Conservation (phyloP, 2,113 vertebrate species). For the Pterocles gutturalis region DNA sequence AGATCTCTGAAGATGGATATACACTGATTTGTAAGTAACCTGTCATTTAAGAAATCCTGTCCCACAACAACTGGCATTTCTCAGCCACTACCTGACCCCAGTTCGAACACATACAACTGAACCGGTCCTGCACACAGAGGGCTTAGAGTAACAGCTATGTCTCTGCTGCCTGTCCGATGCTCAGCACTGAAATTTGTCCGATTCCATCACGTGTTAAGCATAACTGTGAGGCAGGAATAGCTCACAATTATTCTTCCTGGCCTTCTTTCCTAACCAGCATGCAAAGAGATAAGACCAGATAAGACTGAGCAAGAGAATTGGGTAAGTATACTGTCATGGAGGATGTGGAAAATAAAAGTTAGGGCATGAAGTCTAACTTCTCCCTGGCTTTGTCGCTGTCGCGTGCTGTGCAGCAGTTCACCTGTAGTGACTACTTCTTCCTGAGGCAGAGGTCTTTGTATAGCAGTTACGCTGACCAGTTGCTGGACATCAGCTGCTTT, state of each 20-base stretch:
- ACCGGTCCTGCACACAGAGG: not conserved
- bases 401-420: fast-evolving
- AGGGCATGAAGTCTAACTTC: not conserved
- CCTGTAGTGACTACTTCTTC: not conserved
- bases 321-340: not conserved
- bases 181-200: not conserved
- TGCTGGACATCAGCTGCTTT: not conserved
- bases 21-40: not conserved
- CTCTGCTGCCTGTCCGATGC: not conserved
- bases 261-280: not conserved
- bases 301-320: not conserved
- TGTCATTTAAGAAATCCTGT: not conserved
- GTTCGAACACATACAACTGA: not conserved
- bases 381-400: not conserved
- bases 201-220: not conserved
- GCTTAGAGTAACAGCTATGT: not conserved
- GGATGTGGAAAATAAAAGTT: not conserved
- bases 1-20: not conserved
- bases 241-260: not conserved
- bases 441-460: not conserved
- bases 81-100: not conserved
- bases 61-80: not conserved
- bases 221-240: not conserved
- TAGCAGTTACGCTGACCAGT: not conserved
- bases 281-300: not conserved